These are phyloP conservation scores for Dipodomys ordii DNA, from an alignment of 2,113 vertebrate species.

Conservation along the genomic window DNA sequence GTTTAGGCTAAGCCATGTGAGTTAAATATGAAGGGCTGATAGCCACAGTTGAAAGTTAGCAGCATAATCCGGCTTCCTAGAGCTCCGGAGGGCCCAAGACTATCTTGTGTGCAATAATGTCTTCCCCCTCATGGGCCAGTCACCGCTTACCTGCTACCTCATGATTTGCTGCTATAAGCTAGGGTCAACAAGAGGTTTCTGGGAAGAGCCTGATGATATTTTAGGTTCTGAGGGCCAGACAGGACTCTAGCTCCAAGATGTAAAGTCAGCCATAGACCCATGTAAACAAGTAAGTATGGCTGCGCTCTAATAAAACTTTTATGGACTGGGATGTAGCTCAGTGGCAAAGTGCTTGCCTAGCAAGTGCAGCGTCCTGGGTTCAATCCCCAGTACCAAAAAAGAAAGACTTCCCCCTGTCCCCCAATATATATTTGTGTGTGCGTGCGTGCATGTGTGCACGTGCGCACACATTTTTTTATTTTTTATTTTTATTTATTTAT, in stretches of 20 bases:
- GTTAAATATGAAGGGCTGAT: background rate
- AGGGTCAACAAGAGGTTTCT: background rate
- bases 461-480: too few species aligned
- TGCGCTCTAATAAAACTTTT: background rate
- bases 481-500: too few species aligned
- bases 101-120: background rate
- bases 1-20: conserved; percentile 1
- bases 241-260: background rate
- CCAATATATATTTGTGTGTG: too few species aligned
- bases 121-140: background rate
- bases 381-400: too few species aligned
- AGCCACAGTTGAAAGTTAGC: conserved; percentile 29
- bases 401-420: too few species aligned
- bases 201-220: background rate
- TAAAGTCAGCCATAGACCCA: background rate
- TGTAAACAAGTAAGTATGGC: background rate
- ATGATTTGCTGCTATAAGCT: background rate
- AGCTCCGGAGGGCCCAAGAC: background rate
- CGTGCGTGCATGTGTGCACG: too few species aligned
- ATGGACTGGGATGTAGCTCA: too few species aligned
- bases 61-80: background rate
- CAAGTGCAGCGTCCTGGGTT: too few species aligned
- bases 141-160: background rate
- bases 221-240: background rate
- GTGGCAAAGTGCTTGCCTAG: too few species aligned